These are phyloP conservation scores for Calliphora vicina DNA, from an alignment of 1,140 invertebrate genomes.

Conservation along the genomic window DNA sequence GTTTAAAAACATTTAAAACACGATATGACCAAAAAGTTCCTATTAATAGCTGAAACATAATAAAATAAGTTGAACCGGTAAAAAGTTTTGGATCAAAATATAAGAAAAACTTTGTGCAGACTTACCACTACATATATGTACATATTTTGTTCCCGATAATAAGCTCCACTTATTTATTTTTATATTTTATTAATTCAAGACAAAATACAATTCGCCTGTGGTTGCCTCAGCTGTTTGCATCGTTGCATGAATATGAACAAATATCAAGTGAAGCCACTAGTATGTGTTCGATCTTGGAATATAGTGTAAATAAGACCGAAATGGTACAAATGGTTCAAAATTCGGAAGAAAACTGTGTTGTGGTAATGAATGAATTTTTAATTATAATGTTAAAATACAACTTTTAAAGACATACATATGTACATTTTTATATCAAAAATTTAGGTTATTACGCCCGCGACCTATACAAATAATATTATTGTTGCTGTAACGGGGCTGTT, in stretches of 20 bases:
- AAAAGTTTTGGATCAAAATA: no score
- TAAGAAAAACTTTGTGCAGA: no score
- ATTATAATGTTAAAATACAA: slow-evolving; percentile 47
- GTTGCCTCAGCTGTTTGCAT: slow-evolving; percentile 59
- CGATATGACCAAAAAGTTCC: no score
- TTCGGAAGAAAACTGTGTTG: slow-evolving; percentile 4
- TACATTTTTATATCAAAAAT: not conserved
- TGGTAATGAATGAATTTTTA: slow-evolving; percentile 46
- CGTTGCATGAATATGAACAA: slow-evolving; percentile 53
- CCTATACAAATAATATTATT: slow-evolving; percentile 67
- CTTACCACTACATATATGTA: no score
- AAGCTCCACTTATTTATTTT: no score
- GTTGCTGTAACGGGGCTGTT: slow-evolving; percentile 65
- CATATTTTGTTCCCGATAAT: no score
- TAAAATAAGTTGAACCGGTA: no score
- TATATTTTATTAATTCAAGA: slow-evolving; percentile 28
- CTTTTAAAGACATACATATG: no score
- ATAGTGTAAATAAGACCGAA: slow-evolving; percentile 55
- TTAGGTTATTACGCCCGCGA: slow-evolving; percentile 52
- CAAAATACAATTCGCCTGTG: slow-evolving; percentile 60
- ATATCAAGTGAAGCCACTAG: slow-evolving; percentile 39
- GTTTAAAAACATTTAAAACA: no score
- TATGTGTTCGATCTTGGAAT: slow-evolving; percentile 60
- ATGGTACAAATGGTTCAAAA: slow-evolving; percentile 25
- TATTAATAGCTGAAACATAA: no score